Evolutionary conservation across 2,888 invertebrate species (phyloP), one percentile per base, ranked within the genome.

Genomic region (Lissonota sp.): DNA sequence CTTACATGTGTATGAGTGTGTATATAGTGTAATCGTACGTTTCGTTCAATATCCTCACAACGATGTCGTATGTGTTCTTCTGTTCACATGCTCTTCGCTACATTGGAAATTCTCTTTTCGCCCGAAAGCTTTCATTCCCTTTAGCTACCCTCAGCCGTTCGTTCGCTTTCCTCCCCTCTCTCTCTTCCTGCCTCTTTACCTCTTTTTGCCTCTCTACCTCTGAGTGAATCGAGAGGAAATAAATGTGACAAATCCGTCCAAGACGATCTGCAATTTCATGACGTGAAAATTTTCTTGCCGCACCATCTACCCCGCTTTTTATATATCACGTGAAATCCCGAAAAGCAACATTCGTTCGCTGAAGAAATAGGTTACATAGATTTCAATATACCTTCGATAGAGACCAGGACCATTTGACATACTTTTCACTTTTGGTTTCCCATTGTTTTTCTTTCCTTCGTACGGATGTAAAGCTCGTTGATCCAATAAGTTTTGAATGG

Each of bases 101-200:
- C 67, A 57, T 80, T 63, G 55, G 63, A 69, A 58, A 80, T 72
- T 80, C 62, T 63, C 76, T 64, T 67, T 70, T 64, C 62, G 16
- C 16, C 53, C 44, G 53, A 60, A 51, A 64, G 60, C 57, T 44
- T 62, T 51, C 16, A 58, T 46, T 53, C 53, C 16, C 7, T 62
- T 26, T 26, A 26, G 1, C 26, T 26, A 26, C 26, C 26, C 26
- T 26, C 26, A 26, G 26, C 3, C 26, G 26, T 26, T 26, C 26
- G 26, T 26, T 26, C 16, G 16, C 4, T 26, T 39, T 10, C 53
- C n/a, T 8, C 8, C 55, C 44, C 46, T 37, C 44, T 8, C 12
- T 0, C 16, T 6, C 53, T 62, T n/a, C n/a, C n/a, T n/a, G n/a
- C n/a, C n/a, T 63, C 63, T 39, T 6, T 51, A 12, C 5, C 46